Conservation (phyloP, 2,888 invertebrate genomes). For the Eueremaeus valkanovi region DNA sequence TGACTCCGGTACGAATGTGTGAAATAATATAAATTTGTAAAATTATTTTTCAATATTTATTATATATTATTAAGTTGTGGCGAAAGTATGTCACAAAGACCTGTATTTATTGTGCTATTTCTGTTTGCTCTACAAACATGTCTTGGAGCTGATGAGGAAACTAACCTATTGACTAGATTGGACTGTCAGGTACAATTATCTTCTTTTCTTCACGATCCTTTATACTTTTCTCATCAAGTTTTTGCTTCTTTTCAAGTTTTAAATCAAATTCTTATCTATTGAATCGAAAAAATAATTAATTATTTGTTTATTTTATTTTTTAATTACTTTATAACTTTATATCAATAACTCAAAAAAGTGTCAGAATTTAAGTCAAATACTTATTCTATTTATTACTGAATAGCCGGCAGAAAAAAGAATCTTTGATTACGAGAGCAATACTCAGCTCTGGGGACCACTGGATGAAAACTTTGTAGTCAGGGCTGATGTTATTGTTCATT, state of each 20-base stretch:
- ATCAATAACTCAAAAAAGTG: too few relatives aligned
- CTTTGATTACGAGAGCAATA: conserved; percentile 43
- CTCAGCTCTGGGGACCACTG: conserved; percentile 43
- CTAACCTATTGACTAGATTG: conserved; percentile 25
- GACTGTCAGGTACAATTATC: conserved; percentile 31
- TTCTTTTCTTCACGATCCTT: too few relatives aligned
- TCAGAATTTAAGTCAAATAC: too few relatives aligned
- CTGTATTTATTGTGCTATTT: background rate
- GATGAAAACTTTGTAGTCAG: conserved; percentile 42
- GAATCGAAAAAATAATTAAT: background rate
- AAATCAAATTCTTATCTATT: too few relatives aligned
- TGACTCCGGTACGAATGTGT: conserved; percentile 17
- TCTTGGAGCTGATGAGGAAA: conserved; percentile 3
- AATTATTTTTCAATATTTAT: background rate
- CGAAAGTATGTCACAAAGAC: conserved; percentile 22
- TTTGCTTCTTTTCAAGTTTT: too few relatives aligned
- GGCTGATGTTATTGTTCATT: conserved; percentile 43
- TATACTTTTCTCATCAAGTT: too few relatives aligned
- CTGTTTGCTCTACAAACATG: conserved; percentile 11
- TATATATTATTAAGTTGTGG: background rate
- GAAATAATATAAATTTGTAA: background rate
- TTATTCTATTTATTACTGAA: background rate
- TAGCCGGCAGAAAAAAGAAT: conserved; percentile 42
- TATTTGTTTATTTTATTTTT: background rate
- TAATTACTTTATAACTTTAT: too few relatives aligned